phyloP scores from a whole-genome alignment of 1,140 invertebrate genomes.

The Stenopsyche tienmushanensis region DNA sequence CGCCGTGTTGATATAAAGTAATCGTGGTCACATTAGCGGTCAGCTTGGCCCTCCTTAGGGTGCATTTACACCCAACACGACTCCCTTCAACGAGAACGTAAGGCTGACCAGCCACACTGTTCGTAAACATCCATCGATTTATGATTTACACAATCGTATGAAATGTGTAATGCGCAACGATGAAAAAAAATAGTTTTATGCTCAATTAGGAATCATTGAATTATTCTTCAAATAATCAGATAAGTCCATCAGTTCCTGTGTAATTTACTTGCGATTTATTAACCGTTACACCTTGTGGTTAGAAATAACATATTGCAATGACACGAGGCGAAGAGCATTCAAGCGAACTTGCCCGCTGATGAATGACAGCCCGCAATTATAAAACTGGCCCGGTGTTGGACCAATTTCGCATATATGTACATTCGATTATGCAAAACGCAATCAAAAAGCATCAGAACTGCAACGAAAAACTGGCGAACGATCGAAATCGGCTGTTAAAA shows the following conservation, averaged over 20 bases:
- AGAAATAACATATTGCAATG: slow-evolving; percentile 14
- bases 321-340: slow-evolving; percentile 8
- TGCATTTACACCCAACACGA: no score
- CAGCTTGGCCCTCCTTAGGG: no score
- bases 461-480: not conserved
- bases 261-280: not conserved
- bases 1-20: no score
- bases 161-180: not conserved
- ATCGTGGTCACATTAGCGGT: no score
- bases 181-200: not conserved
- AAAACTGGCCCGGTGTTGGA: slow-evolving; percentile 1
- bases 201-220: not conserved
- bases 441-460: not conserved
- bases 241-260: not conserved
- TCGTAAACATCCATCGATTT: no score
- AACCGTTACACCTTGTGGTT: not conserved
- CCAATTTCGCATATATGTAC: not conserved
- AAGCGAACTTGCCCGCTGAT: slow-evolving; percentile 6
- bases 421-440: not conserved
- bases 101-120: no score
- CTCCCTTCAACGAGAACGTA: no score
- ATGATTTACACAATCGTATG: no score
- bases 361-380: slow-evolving; percentile 34
- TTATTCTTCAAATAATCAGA: not conserved
- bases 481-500: no score